Conservation (phyloP, 2,888 invertebrate species). For the Electrophaes corylata region DNA sequence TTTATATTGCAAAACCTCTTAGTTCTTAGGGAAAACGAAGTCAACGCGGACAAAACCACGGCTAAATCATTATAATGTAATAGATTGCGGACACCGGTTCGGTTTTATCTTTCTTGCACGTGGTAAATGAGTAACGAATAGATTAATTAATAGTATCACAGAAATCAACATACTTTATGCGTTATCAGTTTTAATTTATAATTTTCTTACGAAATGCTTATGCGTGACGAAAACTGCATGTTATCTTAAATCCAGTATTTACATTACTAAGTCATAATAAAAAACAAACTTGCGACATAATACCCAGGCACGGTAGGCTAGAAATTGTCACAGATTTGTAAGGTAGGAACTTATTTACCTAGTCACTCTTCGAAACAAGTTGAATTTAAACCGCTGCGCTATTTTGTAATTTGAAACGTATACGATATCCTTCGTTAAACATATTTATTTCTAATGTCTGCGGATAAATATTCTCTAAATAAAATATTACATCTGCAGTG, state of each 20-base stretch:
- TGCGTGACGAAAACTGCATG: not conserved
- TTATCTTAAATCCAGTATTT: not conserved
- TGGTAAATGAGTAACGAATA: constrained; percentile 6
- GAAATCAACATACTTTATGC: not conserved
- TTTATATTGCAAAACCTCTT: too few species aligned
- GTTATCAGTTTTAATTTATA: not conserved
- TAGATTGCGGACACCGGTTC: not conserved
- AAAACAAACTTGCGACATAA: not conserved
- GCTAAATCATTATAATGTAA: not conserved
- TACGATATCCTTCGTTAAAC: not conserved
- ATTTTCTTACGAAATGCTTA: not conserved
- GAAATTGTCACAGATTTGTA: too few species aligned
- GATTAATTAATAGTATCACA: not conserved
- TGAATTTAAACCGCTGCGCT: not conserved
- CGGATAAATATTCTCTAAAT: not conserved
- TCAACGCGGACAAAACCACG: not conserved
- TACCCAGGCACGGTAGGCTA: not conserved
- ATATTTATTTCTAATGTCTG: constrained; percentile 1
- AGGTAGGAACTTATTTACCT: too few species aligned
- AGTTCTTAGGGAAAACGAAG: too few species aligned
- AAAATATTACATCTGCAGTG: constrained; percentile 20
- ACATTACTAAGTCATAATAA: not conserved
- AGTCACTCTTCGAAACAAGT: too few species aligned
- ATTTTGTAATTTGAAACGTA: not conserved
- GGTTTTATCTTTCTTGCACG: constrained; percentile 12